Evolutionary conservation across 2,113 vertebrate genomes (phyloP), one percentile per base, ranked within the genome.

Genomic region (Larimichthys polyactis): DNA sequence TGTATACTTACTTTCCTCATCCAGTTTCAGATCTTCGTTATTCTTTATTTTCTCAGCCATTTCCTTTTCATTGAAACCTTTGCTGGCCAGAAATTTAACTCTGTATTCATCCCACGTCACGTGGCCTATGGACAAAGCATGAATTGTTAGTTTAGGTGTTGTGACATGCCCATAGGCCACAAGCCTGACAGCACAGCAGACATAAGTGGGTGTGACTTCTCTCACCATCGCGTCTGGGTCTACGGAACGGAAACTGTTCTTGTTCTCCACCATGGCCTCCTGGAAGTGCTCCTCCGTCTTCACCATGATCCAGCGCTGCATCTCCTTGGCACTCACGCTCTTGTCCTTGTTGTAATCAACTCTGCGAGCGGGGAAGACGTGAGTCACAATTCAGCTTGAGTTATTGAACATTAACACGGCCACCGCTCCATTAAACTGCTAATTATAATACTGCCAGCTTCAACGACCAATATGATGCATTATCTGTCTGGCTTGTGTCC

Each of bases 281-380:
- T 97, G 96, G 65, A 98, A 98, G 77, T 99, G 98, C 84, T 99
- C 98, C 5, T 97, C 96, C 0, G 98, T 99, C 90, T 99, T 99
- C 90, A 97, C 96, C 97, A 98, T 97, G 81, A 99, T 98, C 98
- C 98, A 99, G 40, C 92, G 96, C 90, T 99, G 98, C 97, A 99
- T 96, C 81, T 99, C 98, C 78, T 97, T 97, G 0, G 98, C 97
- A 0, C 97, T 96, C 67, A 99, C 95, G 58, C 94, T 97, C 36
- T 89, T 87, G 83, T 99, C 97, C 0, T 93, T 93, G 86, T 99
- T 97, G 78, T 95, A 88, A 54, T 99, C 98, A 11, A 99, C 98
- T 90, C 98, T 99, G 91, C 3, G 0, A 11, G 9, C 4, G 3
- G 4, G 15, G 27, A 2, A 20, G 0, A 73, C 7, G 32, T 60